Conservation (phyloP, 1,140 invertebrate genomes). For the Epicauta chinensis region DNA sequence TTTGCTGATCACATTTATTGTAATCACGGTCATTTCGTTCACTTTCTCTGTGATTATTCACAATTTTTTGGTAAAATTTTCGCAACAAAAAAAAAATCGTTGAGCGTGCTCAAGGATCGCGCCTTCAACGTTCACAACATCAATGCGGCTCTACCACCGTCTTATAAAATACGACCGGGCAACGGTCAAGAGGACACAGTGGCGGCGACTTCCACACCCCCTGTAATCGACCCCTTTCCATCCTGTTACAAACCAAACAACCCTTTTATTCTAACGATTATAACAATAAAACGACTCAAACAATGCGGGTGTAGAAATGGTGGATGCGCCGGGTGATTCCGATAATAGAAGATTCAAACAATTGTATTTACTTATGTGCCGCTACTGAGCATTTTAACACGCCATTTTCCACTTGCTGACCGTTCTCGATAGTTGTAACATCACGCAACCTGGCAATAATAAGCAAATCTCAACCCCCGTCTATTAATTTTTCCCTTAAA, state of each 20-base stretch:
- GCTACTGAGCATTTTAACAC: constrained; percentile 31
- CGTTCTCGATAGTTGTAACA: constrained; percentile 20
- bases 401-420: constrained; percentile 34
- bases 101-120: not conserved
- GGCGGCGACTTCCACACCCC: too few relatives aligned
- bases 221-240: too few relatives aligned
- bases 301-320: not conserved
- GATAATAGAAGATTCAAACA: too few relatives aligned
- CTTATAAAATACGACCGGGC: constrained; percentile 23
- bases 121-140: constrained; percentile 19
- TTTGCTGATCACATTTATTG: constrained; percentile 27
- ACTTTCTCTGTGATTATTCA: not conserved
- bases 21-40: constrained; percentile 25
- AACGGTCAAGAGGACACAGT: constrained; percentile 12
- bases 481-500: constrained; percentile 5
- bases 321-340: constrained; percentile 6
- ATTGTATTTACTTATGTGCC: not conserved
- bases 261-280: too few relatives aligned
- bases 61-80: not conserved
- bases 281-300: not conserved
- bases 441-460: constrained; percentile 27
- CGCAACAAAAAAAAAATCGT: not conserved
- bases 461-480: constrained; percentile 14
- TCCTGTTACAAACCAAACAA: too few relatives aligned
- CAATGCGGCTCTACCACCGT: constrained; percentile 24